Evolutionary conservation across 2,888 invertebrate species (phyloP).

Genomic region (Leucania comma): DNA sequence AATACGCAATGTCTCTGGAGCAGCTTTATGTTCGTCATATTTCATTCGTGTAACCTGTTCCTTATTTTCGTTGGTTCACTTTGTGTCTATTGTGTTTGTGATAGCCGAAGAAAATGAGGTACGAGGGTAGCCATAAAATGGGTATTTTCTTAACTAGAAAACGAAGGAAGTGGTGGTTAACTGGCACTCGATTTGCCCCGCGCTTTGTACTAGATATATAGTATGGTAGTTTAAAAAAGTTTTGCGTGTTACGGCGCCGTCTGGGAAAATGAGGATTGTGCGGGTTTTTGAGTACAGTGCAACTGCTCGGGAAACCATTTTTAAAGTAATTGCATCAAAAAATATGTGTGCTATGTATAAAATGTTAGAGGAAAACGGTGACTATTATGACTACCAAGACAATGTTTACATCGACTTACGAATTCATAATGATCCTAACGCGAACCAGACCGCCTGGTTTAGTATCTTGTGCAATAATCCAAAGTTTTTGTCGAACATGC

Average conservation of each 20-base stretch:
- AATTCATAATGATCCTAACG: background rate
- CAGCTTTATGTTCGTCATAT: constrained; percentile 57
- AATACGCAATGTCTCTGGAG: constrained; percentile 55
- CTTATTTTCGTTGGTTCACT: constrained; percentile 42
- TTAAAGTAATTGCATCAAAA: background rate
- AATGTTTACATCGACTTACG: background rate
- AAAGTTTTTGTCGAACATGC: background rate
- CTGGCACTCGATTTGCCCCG: constrained; percentile 35
- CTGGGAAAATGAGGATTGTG: background rate
- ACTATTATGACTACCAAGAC: background rate
- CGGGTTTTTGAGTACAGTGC: constrained; percentile 1
- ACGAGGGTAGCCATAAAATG: constrained; percentile 52
- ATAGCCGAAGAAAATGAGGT: constrained; percentile 51
- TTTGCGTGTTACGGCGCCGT: background rate
- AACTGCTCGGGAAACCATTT: constrained; percentile 1
- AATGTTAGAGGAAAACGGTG: background rate
- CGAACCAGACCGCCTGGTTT: background rate
- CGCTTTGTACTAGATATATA: constrained; percentile 22
- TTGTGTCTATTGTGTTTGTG: constrained; percentile 50
- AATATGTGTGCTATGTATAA: background rate
- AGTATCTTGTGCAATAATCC: background rate
- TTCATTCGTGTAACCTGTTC: constrained; percentile 53
- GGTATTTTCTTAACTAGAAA: constrained; percentile 53
- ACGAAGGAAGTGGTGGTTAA: constrained; percentile 46
- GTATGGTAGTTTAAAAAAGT: constrained; percentile 31